Base-by-base conservation (phyloP, 1,140 invertebrate species). In the Formica exsecta region DNA sequence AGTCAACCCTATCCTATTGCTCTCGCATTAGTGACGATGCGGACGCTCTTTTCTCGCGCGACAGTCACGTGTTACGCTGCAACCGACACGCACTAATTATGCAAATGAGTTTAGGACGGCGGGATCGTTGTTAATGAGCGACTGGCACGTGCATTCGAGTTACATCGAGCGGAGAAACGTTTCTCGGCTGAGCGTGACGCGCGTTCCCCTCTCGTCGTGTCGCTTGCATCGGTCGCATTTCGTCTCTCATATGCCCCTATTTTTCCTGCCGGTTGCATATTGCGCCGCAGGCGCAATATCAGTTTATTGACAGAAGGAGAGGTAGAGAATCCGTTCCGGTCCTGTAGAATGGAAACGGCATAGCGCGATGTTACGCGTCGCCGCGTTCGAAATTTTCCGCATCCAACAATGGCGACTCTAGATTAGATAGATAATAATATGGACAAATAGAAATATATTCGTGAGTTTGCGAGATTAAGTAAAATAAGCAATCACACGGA, bases 101-200 rank as follows among this genome's bases (percentile, higher is more conserved):
- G 92, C 89, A 92, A 92, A 92, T 92, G 89, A 89, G 91, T 92
- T 92, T 92, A 92, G 91, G 84, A 92, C 79, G 70, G 81, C 83
- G 84, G 73, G 73, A 66, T 86, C 87, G 87, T 87, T 92, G 92
- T 92, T 92, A 92, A 92, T 91, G 89, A 87, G 89, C 81, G 79
- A 89, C 83, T 70, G 77, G 85, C 87, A 89, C 88, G 87, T 89
- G 89, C 88, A 86, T 89, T 86, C 84, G 57, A 66, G 83, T 89
- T 89, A 87, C 87, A 88, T 89, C 87, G 87, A 88, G 88, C 88
- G 87, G 68, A 88, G 88, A 81, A 88, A 81, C 83, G 75, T 41
- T 71, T 57, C 61, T 36, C 64, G 64, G 76, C 48, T 11, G n/a
- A 54, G 16, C 57, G 48, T 68, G 70, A 86, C 57, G 64, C 66